Conservation (phyloP, 1,140 invertebrate genomes). For the Drosophila biarmipes region DNA sequence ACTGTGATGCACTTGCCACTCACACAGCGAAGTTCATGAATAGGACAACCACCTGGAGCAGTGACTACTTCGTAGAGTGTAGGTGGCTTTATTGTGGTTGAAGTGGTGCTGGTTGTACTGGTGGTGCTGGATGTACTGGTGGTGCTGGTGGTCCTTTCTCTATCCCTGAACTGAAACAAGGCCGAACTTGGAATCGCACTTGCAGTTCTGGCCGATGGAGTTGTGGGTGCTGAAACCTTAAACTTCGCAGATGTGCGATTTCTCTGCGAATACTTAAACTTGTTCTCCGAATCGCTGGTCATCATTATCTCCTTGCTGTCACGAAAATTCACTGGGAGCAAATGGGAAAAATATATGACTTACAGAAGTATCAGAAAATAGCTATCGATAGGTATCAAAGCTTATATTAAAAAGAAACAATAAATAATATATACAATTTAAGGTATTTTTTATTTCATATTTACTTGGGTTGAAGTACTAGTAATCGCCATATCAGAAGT, state of each 20-base stretch:
- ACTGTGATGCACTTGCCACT: conserved; percentile 88
- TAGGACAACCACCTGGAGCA: conserved; percentile 83
- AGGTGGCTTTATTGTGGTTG: conserved; percentile 20
- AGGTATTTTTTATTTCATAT: neutral
- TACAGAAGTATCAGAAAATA: neutral
- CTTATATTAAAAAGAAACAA: neutral
- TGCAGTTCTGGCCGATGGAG: conserved; percentile 62
- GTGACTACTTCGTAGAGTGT: conserved; percentile 21
- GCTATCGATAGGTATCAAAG: no score
- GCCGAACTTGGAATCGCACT: conserved; percentile 67
- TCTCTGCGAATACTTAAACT: conserved; percentile 83
- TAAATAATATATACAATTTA: neutral
- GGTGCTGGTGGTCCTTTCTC: conserved; percentile 44
- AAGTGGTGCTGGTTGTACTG: conserved; percentile 2
- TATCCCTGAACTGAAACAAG: conserved; percentile 47
- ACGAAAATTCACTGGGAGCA: conserved; percentile 76
- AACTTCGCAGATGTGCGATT: conserved; percentile 68
- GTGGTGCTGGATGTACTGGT: conserved; percentile 12
- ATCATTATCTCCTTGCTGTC: conserved; percentile 85
- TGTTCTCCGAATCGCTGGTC: conserved; percentile 85
- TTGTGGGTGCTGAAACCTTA: conserved; percentile 48
- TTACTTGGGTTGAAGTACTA: no score
- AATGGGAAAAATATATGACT: neutral
- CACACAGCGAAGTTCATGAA: conserved; percentile 87
- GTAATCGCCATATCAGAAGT: no score